These are phyloP conservation scores for Paraescarpia echinospica DNA, from an alignment of 1,140 invertebrate genomes.

Conservation along the genomic window DNA sequence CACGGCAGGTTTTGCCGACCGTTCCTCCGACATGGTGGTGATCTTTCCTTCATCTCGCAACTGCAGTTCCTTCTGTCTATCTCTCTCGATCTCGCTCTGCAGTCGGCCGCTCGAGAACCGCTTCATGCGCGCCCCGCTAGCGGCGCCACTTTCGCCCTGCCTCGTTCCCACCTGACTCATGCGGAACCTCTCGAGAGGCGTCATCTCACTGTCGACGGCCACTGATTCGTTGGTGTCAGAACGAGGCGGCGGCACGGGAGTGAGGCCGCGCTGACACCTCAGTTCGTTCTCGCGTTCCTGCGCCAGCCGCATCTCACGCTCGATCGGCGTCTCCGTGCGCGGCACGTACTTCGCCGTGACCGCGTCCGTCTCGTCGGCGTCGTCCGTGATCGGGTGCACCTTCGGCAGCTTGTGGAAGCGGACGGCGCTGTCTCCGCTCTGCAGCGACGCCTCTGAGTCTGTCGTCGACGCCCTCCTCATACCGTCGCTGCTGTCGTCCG, in stretches of 20 bases:
- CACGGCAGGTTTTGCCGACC: conserved; percentile 38
- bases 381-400: conserved; percentile 8
- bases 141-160: conserved; percentile 35
- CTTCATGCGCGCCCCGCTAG: conserved; percentile 40
- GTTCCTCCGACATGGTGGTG: conserved; percentile 55
- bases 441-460: neutral
- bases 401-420: neutral
- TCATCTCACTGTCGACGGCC: neutral
- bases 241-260: conserved; percentile 2
- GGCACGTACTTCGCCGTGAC: conserved; percentile 35
- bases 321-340: conserved; percentile 63
- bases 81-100: conserved; percentile 59
- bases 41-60: conserved; percentile 54
- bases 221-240: neutral
- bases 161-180: conserved; percentile 18
- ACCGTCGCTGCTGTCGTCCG: neutral
- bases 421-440: too few species aligned
- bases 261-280: conserved; percentile 52
- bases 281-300: conserved; percentile 64
- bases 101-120: conserved; percentile 55
- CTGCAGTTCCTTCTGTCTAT: conserved; percentile 56
- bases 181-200: neutral
- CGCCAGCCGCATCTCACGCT: conserved; percentile 63
- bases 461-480: neutral
- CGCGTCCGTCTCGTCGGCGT: conserved; percentile 10